Conservation (phyloP, 2,113 vertebrate species). For the Cisticola juncidis region DNA sequence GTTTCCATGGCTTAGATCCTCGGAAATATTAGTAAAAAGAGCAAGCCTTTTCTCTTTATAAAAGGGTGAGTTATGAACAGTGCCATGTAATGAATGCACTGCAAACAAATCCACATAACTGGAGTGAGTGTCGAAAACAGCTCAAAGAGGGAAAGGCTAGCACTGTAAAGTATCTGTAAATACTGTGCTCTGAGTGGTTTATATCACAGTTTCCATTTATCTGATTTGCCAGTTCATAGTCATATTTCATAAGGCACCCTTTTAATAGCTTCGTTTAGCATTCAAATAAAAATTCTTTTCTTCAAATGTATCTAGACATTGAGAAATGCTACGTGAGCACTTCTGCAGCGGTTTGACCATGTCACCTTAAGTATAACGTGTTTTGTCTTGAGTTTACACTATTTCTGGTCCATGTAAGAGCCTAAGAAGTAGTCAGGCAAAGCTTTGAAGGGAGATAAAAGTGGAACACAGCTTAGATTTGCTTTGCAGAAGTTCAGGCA, state of each 20-base stretch:
- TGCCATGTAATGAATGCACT: neutral
- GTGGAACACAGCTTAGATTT: neutral
- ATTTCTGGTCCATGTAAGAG: neutral
- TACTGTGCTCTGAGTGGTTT: neutral
- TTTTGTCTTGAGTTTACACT: neutral
- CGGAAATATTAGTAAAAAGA: constrained; percentile 22
- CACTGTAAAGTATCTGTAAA: neutral
- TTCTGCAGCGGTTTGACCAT: neutral
- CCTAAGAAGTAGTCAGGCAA: neutral
- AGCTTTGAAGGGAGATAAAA: neutral
- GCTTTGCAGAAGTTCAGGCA: neutral
- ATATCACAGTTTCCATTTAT: constrained; percentile 7
- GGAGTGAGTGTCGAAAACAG: neutral
- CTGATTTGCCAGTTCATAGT: neutral
- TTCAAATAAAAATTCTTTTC: neutral
- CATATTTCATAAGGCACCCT: neutral
- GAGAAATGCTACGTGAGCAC: neutral
- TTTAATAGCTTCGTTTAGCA: neutral
- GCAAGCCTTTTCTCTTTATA: neutral
- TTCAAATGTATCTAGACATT: neutral
- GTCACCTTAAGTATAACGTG: neutral
- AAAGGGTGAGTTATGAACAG: constrained; percentile 12
- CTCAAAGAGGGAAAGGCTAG: neutral
- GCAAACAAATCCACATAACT: neutral
- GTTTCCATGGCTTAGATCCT: neutral